Evolutionary conservation across 2,113 vertebrate genomes (phyloP), one percentile per base, ranked within the genome.

Genomic region (Cyanoliseus patagonus): DNA sequence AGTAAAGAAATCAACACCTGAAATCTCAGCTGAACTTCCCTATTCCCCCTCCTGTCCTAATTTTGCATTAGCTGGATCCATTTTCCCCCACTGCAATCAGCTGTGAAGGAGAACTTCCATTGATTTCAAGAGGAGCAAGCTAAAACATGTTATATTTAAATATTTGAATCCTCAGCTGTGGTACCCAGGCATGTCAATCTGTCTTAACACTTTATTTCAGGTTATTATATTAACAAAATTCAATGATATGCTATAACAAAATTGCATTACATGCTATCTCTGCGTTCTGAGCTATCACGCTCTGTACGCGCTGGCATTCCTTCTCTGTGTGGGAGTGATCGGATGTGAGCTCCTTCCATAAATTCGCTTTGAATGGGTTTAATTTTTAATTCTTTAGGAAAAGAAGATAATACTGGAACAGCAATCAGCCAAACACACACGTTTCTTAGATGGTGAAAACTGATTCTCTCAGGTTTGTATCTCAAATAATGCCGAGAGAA

Each of bases 171-270:
- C 66, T 92, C 86, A 82, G 93, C 94, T 92, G 66, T 44, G 62
- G 49, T 85, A 89, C 74, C 62, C 46, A 66, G 78, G 86, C 90
- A 85, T 37, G 57, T 89, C 86, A 88, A 46, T 83, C 91, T 87
- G 86, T 87, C 91, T 89, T 87, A 86, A 84, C 81, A 91, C 77
- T 94, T 92, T 83, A 87, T 97, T 95, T 88, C 81, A 76, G 88
- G 91, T 92, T 92, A 83, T 95, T 85, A 79, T 23, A 95, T 89
- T 86, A 85, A 92, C 77, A 68, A 82, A 96, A 95, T 82, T 86
- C 94, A 76, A 85, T 68, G 86, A 88, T 78, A 76, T 73, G 94
- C 95, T 92, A 0, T 53, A 73, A 72, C 27, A 47, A 70, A 95
- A 90, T 86, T 92, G 69, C 80, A 92, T 93, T 90, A 86, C 83